Percentiles rank a stretch among this genome's conserved stretches.
Conservation (phyloP, 1,140 invertebrate genomes). For the Eciton burchellii region DNA sequence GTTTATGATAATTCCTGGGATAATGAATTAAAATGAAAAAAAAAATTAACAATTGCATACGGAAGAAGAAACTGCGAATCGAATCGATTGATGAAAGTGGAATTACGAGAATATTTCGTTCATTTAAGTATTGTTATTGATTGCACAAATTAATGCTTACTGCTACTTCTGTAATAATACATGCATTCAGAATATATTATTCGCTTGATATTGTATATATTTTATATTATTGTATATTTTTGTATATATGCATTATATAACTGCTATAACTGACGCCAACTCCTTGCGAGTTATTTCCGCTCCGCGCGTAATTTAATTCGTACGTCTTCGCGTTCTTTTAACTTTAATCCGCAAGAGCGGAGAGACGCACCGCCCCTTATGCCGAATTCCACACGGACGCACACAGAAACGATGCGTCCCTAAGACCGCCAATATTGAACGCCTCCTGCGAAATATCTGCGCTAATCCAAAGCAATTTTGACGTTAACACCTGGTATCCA, state of each 20-base stretch:
- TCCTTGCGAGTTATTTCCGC: conserved; percentile 1
- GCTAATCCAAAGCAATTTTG: conserved; percentile 61
- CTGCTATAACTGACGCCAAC: not conserved
- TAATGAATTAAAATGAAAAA: too few relatives aligned
- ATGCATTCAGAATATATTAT: not conserved
- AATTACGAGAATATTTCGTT: not conserved
- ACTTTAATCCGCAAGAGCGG: conserved; percentile 53
- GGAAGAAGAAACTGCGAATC: not conserved
- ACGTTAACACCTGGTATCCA: conserved; percentile 61
- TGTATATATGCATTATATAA: not conserved
- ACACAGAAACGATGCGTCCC: conserved; percentile 43
- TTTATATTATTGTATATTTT: too few relatives aligned
- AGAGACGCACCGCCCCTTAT: conserved; percentile 53
- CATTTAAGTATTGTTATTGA: not conserved
- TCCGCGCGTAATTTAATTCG: conserved; percentile 69
- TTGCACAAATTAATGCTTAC: not conserved
- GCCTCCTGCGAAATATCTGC: conserved; percentile 55
- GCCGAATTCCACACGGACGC: conserved; percentile 53
- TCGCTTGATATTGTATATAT: not conserved
- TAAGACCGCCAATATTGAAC: conserved; percentile 63
- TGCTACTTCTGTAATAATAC: not conserved
- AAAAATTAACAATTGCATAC: not conserved
- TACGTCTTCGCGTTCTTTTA: conserved; percentile 61
- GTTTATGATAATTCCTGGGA: too few relatives aligned
- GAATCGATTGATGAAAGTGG: not conserved